These are phyloP conservation scores for Caenorhabditis brenneri DNA, from an alignment of 1,140 invertebrate species.

Conservation along the genomic window DNA sequence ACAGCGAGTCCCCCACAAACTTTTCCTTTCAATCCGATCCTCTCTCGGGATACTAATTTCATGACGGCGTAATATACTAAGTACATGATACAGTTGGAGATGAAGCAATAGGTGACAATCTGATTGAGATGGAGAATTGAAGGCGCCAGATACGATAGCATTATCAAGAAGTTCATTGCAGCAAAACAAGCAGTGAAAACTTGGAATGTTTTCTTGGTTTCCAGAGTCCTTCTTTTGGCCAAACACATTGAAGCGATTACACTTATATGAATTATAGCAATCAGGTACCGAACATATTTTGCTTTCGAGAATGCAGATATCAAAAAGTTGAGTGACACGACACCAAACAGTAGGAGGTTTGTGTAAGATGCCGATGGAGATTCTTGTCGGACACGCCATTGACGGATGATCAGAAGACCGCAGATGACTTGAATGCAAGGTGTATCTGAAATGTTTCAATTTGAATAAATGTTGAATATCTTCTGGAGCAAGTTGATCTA, in stretches of 20 bases:
- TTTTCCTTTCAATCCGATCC: not conserved
- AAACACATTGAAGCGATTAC: not conserved
- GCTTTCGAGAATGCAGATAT: not conserved
- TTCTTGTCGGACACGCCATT: not conserved
- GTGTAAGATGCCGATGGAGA: slow-evolving; percentile 8
- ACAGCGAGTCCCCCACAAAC: not conserved
- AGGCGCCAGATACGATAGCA: not conserved
- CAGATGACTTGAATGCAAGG: slow-evolving; percentile 37
- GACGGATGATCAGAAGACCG: not conserved
- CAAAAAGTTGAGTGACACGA: not conserved
- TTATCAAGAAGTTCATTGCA: not conserved
- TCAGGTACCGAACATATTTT: not conserved
- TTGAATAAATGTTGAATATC: too few species aligned
- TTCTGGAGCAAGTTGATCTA: too few species aligned
- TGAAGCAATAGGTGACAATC: not conserved
- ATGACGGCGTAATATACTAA: not conserved
- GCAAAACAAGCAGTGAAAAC: not conserved
- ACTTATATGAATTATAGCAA: not conserved
- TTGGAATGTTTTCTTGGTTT: not conserved
- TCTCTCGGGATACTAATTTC: not conserved
- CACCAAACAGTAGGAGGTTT: not conserved
- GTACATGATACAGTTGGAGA: not conserved
- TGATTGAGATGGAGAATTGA: not conserved
- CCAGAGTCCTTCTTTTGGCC: not conserved
- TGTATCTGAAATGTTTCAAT: not conserved